Conservation (phyloP, 30 jellyfish, hydroid and myxozoan species). For the Phacellophora camtschatica region DNA sequence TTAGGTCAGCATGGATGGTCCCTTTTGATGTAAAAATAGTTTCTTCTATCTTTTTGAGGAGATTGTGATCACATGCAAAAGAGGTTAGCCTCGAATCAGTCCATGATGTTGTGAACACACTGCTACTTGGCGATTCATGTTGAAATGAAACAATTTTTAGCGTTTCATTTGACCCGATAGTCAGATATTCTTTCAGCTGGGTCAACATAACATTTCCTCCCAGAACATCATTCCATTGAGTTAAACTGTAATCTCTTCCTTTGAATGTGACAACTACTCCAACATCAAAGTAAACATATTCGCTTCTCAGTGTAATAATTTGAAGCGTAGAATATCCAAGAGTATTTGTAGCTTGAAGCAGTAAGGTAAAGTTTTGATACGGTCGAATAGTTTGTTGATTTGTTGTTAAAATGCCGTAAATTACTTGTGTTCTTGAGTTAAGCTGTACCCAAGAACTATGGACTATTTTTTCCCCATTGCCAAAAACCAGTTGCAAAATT, state of each 20-base stretch:
- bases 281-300: not conserved
- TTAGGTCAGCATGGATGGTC: slow-evolving; percentile 22
- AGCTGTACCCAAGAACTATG: slow-evolving; percentile 65
- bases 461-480: slow-evolving; percentile 9
- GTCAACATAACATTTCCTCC: slow-evolving; percentile 6
- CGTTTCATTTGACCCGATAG: slow-evolving; percentile 22
- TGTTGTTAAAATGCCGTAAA: slow-evolving; percentile 50
- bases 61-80: slow-evolving; percentile 9
- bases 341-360: slow-evolving; percentile 67
- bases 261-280: slow-evolving; percentile 34
- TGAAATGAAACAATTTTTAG: slow-evolving; percentile 38
- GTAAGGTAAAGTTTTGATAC: slow-evolving; percentile 9
- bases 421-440: slow-evolving; percentile 26
- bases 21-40: slow-evolving; percentile 22
- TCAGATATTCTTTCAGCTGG: slow-evolving; percentile 11
- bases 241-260: slow-evolving; percentile 56
- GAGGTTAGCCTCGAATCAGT: slow-evolving; percentile 63
- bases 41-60: slow-evolving; percentile 23
- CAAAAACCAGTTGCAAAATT: slow-evolving; percentile 4
- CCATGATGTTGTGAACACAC: slow-evolving; percentile 32
- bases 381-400: slow-evolving; percentile 37
- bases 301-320: slow-evolving; percentile 22
- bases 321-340: slow-evolving; percentile 35
- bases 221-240: slow-evolving; percentile 43
- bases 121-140: slow-evolving; percentile 19